Evolutionary conservation across 1,140 invertebrate species (phyloP).

Genomic region (Saxidomus purpurata): DNA sequence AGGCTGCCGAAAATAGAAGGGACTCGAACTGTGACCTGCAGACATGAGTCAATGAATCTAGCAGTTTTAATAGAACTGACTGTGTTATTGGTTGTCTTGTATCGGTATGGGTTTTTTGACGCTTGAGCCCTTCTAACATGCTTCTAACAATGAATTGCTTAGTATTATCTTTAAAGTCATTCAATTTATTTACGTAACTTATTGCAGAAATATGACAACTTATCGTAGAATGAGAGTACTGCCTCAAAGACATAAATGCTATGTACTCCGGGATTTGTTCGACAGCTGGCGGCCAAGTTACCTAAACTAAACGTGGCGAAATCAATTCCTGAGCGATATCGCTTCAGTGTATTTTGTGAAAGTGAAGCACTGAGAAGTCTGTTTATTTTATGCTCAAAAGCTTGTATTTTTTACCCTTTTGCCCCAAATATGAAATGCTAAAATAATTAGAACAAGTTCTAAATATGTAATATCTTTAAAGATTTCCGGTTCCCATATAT

Average conservation of each 20-base stretch:
- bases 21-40: background rate
- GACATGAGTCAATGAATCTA: background rate
- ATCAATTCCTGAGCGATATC: background rate
- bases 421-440: background rate
- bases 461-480: background rate
- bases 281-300: background rate
- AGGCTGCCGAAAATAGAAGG: background rate
- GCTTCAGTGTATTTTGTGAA: background rate
- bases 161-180: background rate
- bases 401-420: background rate
- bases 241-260: background rate
- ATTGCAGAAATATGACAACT: background rate
- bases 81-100: background rate
- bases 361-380: background rate
- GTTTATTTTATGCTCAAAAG: background rate
- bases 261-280: background rate
- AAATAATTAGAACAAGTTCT: background rate
- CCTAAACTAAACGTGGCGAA: background rate
- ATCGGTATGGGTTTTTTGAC: background rate
- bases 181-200: constrained; percentile 13
- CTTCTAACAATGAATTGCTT: background rate
- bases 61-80: background rate
- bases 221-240: background rate
- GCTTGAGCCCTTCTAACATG: background rate
- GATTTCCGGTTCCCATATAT: background rate